Conservation (phyloP, 2,113 vertebrate genomes). For the Osmerus eperlanus region DNA sequence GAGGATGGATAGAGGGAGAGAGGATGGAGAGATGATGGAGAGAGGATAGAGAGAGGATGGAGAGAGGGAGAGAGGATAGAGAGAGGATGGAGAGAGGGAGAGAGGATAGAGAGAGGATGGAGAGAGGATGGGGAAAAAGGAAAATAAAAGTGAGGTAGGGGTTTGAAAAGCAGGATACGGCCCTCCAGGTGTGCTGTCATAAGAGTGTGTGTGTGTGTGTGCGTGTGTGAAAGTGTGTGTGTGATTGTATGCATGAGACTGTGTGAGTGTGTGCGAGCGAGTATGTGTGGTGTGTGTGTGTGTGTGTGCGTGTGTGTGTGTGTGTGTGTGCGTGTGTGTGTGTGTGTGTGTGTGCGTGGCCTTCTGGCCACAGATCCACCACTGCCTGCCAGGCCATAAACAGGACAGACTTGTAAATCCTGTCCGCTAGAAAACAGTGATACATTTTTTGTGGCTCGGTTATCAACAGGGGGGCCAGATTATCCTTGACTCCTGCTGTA, state of each 20-base stretch:
- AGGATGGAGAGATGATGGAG: neutral
- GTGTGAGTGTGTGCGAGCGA: neutral
- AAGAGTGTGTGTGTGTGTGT: neutral
- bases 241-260: slow-evolving; percentile 9
- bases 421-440: slow-evolving; percentile 6
- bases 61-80: neutral
- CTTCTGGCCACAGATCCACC: neutral
- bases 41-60: neutral
- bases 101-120: neutral
- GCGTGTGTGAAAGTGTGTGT: slow-evolving; percentile 2
- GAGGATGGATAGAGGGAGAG: neutral
- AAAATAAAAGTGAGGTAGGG: too few relatives aligned
- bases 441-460: slow-evolving; percentile 6
- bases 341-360: too few relatives aligned
- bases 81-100: neutral
- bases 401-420: slow-evolving; percentile 1
- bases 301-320: neutral
- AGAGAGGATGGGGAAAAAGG: too few relatives aligned
- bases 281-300: neutral
- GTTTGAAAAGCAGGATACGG: too few relatives aligned
- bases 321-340: too few relatives aligned
- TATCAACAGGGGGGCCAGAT: slow-evolving; percentile 14
- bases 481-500: slow-evolving; percentile 9
- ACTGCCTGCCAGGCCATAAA: neutral
- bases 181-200: neutral